Percentiles rank a stretch among this genome's conserved stretches.
These are phyloP conservation scores for Pheosia gnoma DNA, from an alignment of 2,888 invertebrate genomes.

Conservation along the genomic window DNA sequence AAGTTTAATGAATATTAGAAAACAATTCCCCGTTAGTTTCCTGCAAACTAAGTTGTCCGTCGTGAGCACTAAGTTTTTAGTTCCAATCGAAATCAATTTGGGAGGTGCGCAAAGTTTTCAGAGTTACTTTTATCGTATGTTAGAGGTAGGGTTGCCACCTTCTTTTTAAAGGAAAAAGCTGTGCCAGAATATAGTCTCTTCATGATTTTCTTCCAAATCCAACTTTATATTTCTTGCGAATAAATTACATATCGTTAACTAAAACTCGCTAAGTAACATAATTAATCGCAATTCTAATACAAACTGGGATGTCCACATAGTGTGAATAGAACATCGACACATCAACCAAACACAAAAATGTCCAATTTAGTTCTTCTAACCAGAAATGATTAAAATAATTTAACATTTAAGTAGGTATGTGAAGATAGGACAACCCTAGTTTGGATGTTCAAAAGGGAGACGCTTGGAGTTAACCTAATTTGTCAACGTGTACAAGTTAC, in stretches of 20 bases:
- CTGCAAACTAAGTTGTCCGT: slow-evolving; percentile 55
- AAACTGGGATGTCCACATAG: too few relatives aligned
- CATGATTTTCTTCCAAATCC: too few relatives aligned
- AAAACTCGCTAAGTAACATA: too few relatives aligned
- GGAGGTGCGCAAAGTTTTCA: slow-evolving; percentile 57
- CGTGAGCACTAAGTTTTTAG: slow-evolving; percentile 49
- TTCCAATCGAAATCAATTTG: slow-evolving; percentile 68
- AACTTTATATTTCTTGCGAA: too few relatives aligned
- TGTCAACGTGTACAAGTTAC: slow-evolving; percentile 31
- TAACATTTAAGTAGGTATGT: background rate
- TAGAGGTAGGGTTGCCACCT: slow-evolving; percentile 5
- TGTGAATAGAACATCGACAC: too few relatives aligned
- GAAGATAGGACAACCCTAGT: slow-evolving; percentile 11
- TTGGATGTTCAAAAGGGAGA: slow-evolving; percentile 24
- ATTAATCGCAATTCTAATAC: too few relatives aligned
- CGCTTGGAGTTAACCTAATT: slow-evolving; percentile 35
- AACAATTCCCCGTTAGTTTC: slow-evolving; percentile 43
- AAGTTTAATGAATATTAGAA: slow-evolving; percentile 45
- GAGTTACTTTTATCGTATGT: slow-evolving; percentile 35
- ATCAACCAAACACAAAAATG: too few relatives aligned
- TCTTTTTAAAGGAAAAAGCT: background rate
- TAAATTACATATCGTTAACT: too few relatives aligned
- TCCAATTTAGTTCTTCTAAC: too few relatives aligned
- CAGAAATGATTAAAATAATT: too few relatives aligned
- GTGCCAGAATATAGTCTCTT: too few relatives aligned